Evolutionary conservation across 1,140 invertebrate species (phyloP).

Genomic region (Calycopis cecrops): DNA sequence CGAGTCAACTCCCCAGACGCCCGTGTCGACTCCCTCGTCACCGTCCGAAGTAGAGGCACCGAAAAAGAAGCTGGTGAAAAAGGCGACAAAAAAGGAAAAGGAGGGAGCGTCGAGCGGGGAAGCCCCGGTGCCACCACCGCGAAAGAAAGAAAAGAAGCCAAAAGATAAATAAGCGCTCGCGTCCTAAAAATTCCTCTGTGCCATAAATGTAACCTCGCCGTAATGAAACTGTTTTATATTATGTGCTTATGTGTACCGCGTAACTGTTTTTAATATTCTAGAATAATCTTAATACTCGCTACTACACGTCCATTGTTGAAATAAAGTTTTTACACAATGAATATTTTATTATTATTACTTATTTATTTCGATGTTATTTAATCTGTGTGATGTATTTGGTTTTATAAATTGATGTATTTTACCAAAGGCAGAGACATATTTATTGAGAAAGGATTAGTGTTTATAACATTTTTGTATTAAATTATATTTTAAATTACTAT

Average conservation of each 20-base stretch:
- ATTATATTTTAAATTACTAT: constrained; percentile 51
- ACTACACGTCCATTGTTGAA: constrained; percentile 49
- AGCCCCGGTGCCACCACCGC: constrained; percentile 67
- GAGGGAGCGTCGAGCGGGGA: constrained; percentile 45
- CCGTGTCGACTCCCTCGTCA: constrained; percentile 20
- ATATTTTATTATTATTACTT: constrained; percentile 30
- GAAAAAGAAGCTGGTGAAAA: constrained; percentile 63
- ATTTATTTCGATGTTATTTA: constrained; percentile 12
- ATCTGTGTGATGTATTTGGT: constrained; percentile 31
- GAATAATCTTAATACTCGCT: constrained; percentile 40
- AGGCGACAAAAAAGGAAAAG: constrained; percentile 66
- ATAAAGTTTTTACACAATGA: background rate
- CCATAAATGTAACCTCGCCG: constrained; percentile 60
- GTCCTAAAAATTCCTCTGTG: constrained; percentile 60
- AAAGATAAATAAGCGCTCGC: constrained; percentile 63
- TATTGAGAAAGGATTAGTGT: constrained; percentile 45
- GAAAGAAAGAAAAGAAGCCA: constrained; percentile 74
- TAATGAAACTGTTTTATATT: constrained; percentile 55
- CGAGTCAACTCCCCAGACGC: constrained; percentile 21
- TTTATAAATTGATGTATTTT: constrained; percentile 41
- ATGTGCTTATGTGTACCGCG: constrained; percentile 60
- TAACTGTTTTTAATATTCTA: constrained; percentile 53
- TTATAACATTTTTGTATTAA: constrained; percentile 60
- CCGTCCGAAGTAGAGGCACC: constrained; percentile 38
- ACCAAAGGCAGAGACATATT: constrained; percentile 56